phyloP scores from a whole-genome alignment of 2,888 invertebrate genomes.

The Drosophila algonquin region DNA sequence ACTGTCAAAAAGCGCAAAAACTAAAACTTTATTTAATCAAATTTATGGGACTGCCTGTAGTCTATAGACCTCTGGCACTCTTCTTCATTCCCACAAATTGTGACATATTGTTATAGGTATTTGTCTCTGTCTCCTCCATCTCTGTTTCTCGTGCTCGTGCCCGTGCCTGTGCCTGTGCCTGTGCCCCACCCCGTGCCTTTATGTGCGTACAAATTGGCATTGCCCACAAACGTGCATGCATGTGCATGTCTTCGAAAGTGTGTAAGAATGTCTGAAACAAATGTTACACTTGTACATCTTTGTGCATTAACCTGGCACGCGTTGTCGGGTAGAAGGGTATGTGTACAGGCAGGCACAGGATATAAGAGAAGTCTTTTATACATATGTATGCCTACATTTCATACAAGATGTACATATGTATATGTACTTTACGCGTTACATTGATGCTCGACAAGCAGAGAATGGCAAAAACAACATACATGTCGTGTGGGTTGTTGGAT shows the following conservation, averaged over 20 bases:
- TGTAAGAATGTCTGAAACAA: slow-evolving; percentile 30
- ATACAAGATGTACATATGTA: too few relatives aligned
- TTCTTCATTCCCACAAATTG: slow-evolving; percentile 24
- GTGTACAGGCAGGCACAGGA: neutral
- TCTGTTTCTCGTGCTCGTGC: neutral
- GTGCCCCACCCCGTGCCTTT: neutral
- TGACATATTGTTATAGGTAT: slow-evolving; percentile 72
- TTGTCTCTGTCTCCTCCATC: slow-evolving; percentile 24
- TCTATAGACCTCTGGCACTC: slow-evolving; percentile 6
- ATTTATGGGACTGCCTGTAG: slow-evolving; percentile 68
- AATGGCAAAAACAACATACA: too few relatives aligned
- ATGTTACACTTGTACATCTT: slow-evolving; percentile 49
- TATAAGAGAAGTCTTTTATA: too few relatives aligned
- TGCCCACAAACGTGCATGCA: slow-evolving; percentile 4
- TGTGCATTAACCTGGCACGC: neutral
- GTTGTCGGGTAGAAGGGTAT: neutral
- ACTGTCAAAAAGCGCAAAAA: slow-evolving; percentile 55
- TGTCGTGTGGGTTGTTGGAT: too few relatives aligned
- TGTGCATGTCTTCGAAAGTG: slow-evolving; percentile 2
- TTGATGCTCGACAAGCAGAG: neutral
- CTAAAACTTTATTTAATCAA: slow-evolving; percentile 79
- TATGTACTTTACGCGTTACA: neutral
- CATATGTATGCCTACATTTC: too few relatives aligned
- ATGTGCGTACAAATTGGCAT: slow-evolving; percentile 33
- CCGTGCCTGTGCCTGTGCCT: neutral